Percentiles rank a stretch among this genome's conserved stretches.
These are phyloP conservation scores for Drosophila yooni DNA, from an alignment of 2,888 invertebrate species.

Conservation along the genomic window DNA sequence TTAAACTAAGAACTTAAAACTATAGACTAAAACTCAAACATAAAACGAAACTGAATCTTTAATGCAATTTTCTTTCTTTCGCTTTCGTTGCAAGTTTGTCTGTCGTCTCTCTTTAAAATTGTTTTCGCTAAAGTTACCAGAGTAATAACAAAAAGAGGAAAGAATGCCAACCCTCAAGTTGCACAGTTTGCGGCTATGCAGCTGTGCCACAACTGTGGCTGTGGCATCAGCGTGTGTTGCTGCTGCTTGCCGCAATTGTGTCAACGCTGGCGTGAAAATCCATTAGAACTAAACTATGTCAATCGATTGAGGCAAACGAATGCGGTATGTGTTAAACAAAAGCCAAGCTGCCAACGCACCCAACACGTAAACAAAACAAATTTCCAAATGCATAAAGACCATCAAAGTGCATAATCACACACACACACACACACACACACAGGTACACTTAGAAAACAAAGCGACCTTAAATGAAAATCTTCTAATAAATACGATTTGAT, in stretches of 20 bases:
- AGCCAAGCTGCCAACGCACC: slow-evolving; percentile 5
- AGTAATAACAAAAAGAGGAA: slow-evolving; percentile 19
- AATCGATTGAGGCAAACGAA: slow-evolving; percentile 74
- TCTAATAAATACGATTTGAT: too few relatives aligned
- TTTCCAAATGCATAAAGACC: slow-evolving; percentile 50
- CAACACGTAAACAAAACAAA: slow-evolving; percentile 35
- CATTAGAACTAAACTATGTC: slow-evolving; percentile 79
- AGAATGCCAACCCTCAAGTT: slow-evolving; percentile 49
- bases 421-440: slow-evolving; percentile 13
- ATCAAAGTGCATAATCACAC: slow-evolving; percentile 24
- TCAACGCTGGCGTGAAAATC: slow-evolving; percentile 78
- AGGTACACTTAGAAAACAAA: background rate
- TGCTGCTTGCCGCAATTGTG: slow-evolving; percentile 64
- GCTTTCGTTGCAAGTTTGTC: slow-evolving; percentile 68
- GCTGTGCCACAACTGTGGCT: slow-evolving; percentile 17
- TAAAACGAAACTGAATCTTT: slow-evolving; percentile 48
- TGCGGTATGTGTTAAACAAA: slow-evolving; percentile 47
- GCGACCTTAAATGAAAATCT: background rate
- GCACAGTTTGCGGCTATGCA: slow-evolving; percentile 25
- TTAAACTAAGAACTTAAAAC: slow-evolving; percentile 32
- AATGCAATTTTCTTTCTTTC: slow-evolving; percentile 64
- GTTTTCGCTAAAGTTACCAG: slow-evolving; percentile 24
- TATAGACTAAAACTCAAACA: slow-evolving; percentile 22
- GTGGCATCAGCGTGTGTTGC: slow-evolving; percentile 34
- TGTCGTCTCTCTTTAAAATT: slow-evolving; percentile 30